These are phyloP conservation scores for Anguilla megastoma DNA, from an alignment of 2,797 vertebrate genomes.

Conservation along the genomic window DNA sequence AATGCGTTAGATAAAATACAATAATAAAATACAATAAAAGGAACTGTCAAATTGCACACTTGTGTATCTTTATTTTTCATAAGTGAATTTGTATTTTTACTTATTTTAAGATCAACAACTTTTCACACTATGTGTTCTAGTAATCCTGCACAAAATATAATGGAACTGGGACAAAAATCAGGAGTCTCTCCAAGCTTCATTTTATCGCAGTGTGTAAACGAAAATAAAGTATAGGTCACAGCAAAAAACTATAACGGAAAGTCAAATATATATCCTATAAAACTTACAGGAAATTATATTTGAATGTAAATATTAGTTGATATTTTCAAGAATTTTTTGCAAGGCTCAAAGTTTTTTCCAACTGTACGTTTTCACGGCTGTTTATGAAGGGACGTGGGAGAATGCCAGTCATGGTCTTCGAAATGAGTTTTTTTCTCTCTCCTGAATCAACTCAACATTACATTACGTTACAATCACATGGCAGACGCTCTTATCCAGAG, in stretches of 20 bases:
- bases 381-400: background rate
- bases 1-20: background rate
- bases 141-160: background rate
- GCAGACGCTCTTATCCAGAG: background rate
- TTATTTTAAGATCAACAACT: background rate
- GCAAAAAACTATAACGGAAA: background rate
- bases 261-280: background rate
- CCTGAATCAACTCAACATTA: background rate
- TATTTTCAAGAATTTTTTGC: background rate
- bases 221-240: background rate
- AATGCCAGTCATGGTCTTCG: background rate
- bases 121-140: background rate
- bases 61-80: background rate
- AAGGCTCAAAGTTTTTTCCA: background rate
- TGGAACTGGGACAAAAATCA: background rate
- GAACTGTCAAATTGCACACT: background rate
- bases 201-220: background rate
- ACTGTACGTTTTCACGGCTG: background rate
- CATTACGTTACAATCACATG: background rate
- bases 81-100: background rate
- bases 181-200: background rate
- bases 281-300: background rate
- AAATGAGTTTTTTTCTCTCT: background rate
- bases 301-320: background rate
- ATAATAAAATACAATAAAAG: background rate